Evolutionary conservation across 2,888 invertebrate species (phyloP), one percentile per base, ranked within the genome.

Genomic region (Calliopum simillimum): DNA sequence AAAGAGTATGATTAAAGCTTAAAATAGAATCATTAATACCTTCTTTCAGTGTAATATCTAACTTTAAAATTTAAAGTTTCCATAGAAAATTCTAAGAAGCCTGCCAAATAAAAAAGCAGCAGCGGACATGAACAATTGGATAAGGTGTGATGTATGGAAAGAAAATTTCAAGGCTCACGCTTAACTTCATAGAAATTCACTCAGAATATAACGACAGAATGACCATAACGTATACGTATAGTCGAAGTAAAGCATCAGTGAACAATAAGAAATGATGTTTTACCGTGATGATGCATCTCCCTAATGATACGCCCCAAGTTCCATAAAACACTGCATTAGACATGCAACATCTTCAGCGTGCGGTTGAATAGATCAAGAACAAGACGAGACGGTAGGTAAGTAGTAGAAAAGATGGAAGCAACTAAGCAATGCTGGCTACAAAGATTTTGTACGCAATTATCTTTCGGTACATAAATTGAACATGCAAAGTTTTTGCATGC

Each of bases 391-490:
- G 33, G 16, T 19, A 33, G 33, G 8, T 8, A 33, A 33, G 33
- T 12, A 13, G 16, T 19, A 33, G 33, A 33, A 33, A 33, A 33
- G 33, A 33, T 8, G 33, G 33, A 33, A 33, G 33, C 33, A 33
- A 33, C 33, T 5, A 33, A 33, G 8, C 1, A 33, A 33, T 33
- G 33, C 33, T 33, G 33, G 8, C 33, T 55, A 3, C 55, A 13
- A 21, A 21, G 55, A 19, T 33, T 16, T 61, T 61, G 43, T 43
- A 21, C 14, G 71, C 75, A 75, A 75, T 76, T 75, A 74, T 71
- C 70, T 76, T 67, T 62, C 69, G 72, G 70, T 65, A 72, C 68
- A 75, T 76, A 75, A 73, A 76, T 74, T 74, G 16, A 16, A 61
- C 43, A 61, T 61, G 61, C 61, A 61, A 61, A 43, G 61, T 61